phyloP scores from a whole-genome alignment of 2,888 invertebrate genomes.

The Apamea anceps region DNA sequence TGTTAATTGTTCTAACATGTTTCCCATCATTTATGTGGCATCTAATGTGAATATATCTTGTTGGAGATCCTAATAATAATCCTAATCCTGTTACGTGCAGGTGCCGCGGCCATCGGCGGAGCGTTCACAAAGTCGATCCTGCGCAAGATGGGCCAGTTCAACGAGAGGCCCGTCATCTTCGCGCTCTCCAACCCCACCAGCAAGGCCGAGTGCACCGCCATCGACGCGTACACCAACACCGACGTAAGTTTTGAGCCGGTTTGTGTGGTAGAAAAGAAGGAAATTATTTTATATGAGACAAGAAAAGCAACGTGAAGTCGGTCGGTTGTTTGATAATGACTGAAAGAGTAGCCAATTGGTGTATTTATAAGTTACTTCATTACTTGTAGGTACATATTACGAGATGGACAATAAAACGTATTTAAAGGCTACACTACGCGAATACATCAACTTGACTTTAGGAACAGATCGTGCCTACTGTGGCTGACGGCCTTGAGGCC shows the following conservation, averaged over 20 bases:
- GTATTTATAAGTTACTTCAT: too few relatives aligned
- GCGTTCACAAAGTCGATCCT: constrained; percentile 98
- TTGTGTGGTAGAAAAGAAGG: neutral
- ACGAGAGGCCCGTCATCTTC: constrained; percentile 97
- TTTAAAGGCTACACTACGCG: too few relatives aligned
- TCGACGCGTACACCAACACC: constrained; percentile 97
- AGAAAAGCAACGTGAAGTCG: neutral
- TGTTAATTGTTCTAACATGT: neutral
- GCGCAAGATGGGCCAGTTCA: constrained; percentile 95
- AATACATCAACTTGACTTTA: too few relatives aligned
- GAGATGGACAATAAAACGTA: too few relatives aligned
- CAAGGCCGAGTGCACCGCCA: constrained; percentile 99
- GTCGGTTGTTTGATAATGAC: neutral
- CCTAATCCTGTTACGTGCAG: constrained; percentile 75
- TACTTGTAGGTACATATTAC: too few relatives aligned
- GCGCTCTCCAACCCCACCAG: constrained; percentile 99
- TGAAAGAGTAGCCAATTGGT: neutral
- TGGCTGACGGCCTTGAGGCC: too few relatives aligned
- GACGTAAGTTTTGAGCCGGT: constrained; percentile 88
- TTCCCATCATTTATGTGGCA: neutral
- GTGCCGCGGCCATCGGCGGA: constrained; percentile 97
- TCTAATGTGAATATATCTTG: neutral
- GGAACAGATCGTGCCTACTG: too few relatives aligned
- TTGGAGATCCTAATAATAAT: neutral
- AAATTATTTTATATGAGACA: too few relatives aligned